Conservation (phyloP, 1,140 invertebrate species). For the Bombus sibiricus region DNA sequence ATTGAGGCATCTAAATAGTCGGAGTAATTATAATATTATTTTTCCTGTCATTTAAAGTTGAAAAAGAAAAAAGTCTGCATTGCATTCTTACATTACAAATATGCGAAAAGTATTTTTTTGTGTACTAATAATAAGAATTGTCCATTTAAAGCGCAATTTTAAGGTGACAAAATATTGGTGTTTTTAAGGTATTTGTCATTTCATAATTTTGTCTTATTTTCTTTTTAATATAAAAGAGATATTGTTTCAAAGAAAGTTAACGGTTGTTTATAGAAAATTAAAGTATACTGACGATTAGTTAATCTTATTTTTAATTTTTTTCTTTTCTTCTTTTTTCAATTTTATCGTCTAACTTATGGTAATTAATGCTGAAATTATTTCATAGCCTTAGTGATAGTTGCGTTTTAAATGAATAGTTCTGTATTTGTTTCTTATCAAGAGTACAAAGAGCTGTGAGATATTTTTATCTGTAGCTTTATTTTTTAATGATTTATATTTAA, state of each 20-base stretch:
- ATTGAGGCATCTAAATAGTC: too few relatives aligned
- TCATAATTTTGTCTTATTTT: not conserved
- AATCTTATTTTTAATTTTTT: not conserved
- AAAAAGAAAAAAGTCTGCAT: not conserved
- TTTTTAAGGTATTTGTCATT: not conserved
- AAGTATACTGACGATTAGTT: not conserved
- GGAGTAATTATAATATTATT: not conserved
- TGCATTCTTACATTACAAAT: constrained; percentile 2
- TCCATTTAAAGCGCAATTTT: constrained; percentile 29
- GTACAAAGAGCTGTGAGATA: constrained; percentile 44
- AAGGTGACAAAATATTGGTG: not conserved
- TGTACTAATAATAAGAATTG: constrained; percentile 23
- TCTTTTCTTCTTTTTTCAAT: not conserved
- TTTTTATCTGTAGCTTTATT: constrained; percentile 50
- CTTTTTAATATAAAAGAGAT: not conserved
- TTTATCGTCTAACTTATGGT: not conserved
- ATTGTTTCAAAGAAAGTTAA: not conserved
- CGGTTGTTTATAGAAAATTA: not conserved
- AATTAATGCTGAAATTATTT: not conserved
- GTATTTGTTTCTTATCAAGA: constrained; percentile 23
- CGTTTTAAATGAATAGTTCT: constrained; percentile 42
- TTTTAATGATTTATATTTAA: constrained; percentile 56
- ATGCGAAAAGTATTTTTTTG: constrained; percentile 8
- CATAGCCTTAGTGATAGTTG: not conserved
- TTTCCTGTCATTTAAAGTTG: not conserved